phyloP scores from a whole-genome alignment of 2,888 invertebrate genomes.

The Latrodectus hesperus region DNA sequence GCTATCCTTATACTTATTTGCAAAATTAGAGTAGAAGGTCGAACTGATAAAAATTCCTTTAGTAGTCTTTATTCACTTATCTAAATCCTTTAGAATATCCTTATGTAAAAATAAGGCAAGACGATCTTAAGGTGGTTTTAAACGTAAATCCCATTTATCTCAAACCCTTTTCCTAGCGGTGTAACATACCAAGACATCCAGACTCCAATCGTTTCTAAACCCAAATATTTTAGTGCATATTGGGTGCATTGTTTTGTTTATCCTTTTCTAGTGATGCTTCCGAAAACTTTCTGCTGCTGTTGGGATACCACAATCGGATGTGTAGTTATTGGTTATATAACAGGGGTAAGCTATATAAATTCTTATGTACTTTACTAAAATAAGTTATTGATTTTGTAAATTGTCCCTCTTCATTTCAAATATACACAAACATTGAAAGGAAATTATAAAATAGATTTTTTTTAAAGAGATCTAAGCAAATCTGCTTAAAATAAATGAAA shows the following conservation, averaged over 20 bases:
- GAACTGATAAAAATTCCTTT: background rate
- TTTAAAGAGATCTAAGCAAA: too few relatives aligned
- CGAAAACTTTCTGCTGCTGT: slow-evolving; percentile 30
- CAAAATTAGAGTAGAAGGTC: background rate
- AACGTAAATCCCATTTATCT: slow-evolving; percentile 27
- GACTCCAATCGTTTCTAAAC: too few relatives aligned
- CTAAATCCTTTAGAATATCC: background rate
- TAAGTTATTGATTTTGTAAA: too few relatives aligned
- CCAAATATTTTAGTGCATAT: too few relatives aligned
- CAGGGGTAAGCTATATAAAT: slow-evolving; percentile 38
- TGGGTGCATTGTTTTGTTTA: too few relatives aligned
- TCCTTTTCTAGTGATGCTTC: background rate
- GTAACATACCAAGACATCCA: background rate
- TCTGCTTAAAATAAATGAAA: too few relatives aligned
- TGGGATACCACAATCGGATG: slow-evolving; percentile 47
- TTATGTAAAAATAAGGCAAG: background rate
- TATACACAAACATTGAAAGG: too few relatives aligned
- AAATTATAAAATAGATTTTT: too few relatives aligned
- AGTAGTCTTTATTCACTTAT: background rate
- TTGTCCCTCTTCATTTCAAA: too few relatives aligned
- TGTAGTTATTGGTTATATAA: slow-evolving; percentile 42
- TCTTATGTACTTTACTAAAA: too few relatives aligned
- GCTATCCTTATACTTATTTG: too few relatives aligned
- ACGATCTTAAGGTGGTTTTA: background rate
- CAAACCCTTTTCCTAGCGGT: background rate